Evolutionary conservation across 2,888 invertebrate genomes (phyloP).

Genomic region (Pyrrhosoma nymphula): DNA sequence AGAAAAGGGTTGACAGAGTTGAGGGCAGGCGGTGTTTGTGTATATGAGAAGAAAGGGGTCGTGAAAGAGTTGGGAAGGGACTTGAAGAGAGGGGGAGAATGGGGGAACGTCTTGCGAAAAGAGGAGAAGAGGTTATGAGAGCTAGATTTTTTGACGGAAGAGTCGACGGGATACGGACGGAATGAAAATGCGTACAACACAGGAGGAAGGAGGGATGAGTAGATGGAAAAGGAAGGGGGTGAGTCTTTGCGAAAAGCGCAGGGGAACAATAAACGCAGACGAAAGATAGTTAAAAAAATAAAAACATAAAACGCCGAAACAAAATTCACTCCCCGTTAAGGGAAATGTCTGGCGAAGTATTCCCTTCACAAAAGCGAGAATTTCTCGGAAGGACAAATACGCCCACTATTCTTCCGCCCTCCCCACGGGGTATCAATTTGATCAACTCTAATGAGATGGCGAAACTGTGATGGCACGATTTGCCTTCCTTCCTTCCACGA

Average conservation of each 20-base stretch:
- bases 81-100: background rate
- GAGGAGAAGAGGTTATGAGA: background rate
- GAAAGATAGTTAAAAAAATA: background rate
- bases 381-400: slow-evolving; percentile 31
- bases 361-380: background rate
- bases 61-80: background rate
- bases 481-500: background rate
- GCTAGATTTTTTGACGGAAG: slow-evolving; percentile 1
- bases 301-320: background rate
- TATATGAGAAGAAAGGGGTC: background rate
- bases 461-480: background rate
- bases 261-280: no score
- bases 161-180: background rate
- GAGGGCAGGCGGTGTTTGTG: background rate
- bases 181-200: background rate
- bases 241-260: no score
- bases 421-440: background rate
- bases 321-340: slow-evolving; percentile 9
- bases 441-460: slow-evolving; percentile 18
- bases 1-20: no score
- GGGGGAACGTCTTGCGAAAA: background rate
- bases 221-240: background rate
- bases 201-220: background rate
- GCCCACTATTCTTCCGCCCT: background rate
- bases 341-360: background rate